A percentile compares a stretch with the other conserved stretches of the same genome.
phyloP scores from a whole-genome alignment of 2,888 invertebrate species.

The Clusia tigrina region DNA sequence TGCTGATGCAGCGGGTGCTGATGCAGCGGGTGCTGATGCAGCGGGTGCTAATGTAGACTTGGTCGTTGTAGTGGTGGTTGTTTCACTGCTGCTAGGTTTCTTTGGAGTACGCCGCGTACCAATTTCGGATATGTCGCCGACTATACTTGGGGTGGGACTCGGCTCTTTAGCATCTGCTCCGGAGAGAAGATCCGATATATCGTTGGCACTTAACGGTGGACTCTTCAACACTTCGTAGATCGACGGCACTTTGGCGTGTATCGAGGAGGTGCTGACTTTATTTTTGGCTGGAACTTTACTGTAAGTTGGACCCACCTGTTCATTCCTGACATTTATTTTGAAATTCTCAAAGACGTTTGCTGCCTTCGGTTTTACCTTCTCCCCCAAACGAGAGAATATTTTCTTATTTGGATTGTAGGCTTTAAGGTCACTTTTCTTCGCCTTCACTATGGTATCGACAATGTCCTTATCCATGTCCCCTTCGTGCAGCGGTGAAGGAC shows the following conservation, averaged over 20 bases:
- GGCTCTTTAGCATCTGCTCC: constrained; percentile 39
- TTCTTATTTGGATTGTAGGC: not conserved
- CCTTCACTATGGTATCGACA: constrained; percentile 35
- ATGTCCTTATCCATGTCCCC: constrained; percentile 8
- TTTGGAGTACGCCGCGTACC: constrained; percentile 29
- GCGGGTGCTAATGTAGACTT: too few relatives aligned
- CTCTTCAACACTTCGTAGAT: constrained; percentile 51
- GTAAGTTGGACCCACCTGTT: constrained; percentile 29
- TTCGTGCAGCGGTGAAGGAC: constrained; percentile 19
- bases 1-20: not conserved
- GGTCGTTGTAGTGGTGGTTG: not conserved
- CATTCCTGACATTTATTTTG: constrained; percentile 38
- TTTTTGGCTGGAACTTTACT: not conserved
- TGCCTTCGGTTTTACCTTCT: constrained; percentile 28
- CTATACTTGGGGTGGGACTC: not conserved
- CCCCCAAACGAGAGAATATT: constrained; percentile 41
- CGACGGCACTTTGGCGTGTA: constrained; percentile 25
- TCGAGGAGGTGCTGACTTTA: not conserved
- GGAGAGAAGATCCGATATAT: constrained; percentile 48
- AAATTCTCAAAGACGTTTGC: constrained; percentile 33
- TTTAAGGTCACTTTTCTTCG: too few relatives aligned
- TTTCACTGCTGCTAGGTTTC: too few relatives aligned
- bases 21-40: not conserved
- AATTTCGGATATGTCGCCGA: constrained; percentile 32
- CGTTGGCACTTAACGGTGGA: constrained; percentile 50